These are phyloP conservation scores for Tetramorium alpestre DNA, from an alignment of 1,140 invertebrate species.

Conservation along the genomic window DNA sequence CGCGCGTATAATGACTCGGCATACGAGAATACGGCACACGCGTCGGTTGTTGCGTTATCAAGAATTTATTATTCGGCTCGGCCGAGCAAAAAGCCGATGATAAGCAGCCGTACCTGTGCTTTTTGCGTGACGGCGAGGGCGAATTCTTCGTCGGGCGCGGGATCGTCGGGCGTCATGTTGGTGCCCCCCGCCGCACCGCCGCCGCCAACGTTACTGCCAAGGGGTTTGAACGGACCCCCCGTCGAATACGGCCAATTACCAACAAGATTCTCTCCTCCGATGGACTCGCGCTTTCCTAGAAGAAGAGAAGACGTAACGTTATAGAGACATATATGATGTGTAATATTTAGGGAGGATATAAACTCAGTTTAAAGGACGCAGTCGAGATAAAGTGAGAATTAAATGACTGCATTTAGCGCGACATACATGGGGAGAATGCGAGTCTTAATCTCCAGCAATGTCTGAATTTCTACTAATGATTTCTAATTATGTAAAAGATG, in stretches of 20 bases:
- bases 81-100: background rate
- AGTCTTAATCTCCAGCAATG: background rate
- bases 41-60: conserved; percentile 2
- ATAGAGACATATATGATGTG: background rate
- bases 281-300: conserved; percentile 75
- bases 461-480: background rate
- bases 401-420: conserved; percentile 4
- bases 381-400: conserved; percentile 5
- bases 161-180: conserved; percentile 79
- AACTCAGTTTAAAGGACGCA: background rate
- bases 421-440: background rate
- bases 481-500: background rate
- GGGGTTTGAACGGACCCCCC: conserved; percentile 61
- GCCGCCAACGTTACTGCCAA: conserved; percentile 60
- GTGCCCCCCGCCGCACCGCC: conserved; percentile 58
- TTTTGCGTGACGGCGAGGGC: conserved; percentile 75
- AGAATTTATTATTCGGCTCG: conserved; percentile 42
- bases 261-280: conserved; percentile 65
- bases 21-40: background rate
- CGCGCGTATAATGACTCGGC: conserved; percentile 1
- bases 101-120: conserved; percentile 70
- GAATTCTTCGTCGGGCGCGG: conserved; percentile 78
- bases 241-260: conserved; percentile 64
- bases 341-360: background rate
- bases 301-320: conserved; percentile 19